Evolutionary conservation across 2,888 invertebrate species (phyloP), one percentile per base, ranked within the genome.

Genomic region (Crepidodera aurea): DNA sequence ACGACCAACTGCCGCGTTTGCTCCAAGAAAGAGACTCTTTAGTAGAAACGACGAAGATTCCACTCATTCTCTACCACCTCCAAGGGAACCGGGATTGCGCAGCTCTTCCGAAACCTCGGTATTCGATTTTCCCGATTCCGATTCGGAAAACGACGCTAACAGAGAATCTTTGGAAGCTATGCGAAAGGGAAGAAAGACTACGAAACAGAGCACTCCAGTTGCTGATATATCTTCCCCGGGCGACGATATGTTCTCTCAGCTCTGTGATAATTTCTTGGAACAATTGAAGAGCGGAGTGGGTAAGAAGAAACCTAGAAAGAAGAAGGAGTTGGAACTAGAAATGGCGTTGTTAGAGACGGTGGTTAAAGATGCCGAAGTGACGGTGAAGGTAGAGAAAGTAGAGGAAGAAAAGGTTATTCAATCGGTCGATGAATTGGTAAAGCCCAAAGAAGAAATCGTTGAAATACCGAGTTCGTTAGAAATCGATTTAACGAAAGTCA

Each of bases 191-290:
- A 75, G 85, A 66, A 84, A 83, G 70, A 81, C 86, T 64, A 84
- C 86, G 74, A 88, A 88, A 79, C 85, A 85, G 75, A 84, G 85
- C 39, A 60, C 18, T 80, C 83, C 53, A 4, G 44, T 40, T 15
- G 12, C 82, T 13, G 70, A 73, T 10, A 42, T 73, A 12, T 34
- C 67, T 3, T 75, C 74, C 66, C 79, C 79, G 2, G 73, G 78
- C 12, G 84, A 85, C 73, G 78, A 83, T 55, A 80, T 83, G 73
- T 93, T 92, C 88, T 85, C 86, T 51, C 87, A 83, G 74, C 86
- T 91, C 13, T 92, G 92, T 81, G 91, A 92, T 79, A 89, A 84
- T 79, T 91, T 93, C 77, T 86, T 92, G 79, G 90, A 91, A 77
- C 91, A 92, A 79, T 79, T 93, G 44, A 86, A 86, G 78, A 84